Evolutionary conservation across 2,888 invertebrate genomes (phyloP), one percentile per base, ranked within the genome.

Genomic region (Dicycla oo): DNA sequence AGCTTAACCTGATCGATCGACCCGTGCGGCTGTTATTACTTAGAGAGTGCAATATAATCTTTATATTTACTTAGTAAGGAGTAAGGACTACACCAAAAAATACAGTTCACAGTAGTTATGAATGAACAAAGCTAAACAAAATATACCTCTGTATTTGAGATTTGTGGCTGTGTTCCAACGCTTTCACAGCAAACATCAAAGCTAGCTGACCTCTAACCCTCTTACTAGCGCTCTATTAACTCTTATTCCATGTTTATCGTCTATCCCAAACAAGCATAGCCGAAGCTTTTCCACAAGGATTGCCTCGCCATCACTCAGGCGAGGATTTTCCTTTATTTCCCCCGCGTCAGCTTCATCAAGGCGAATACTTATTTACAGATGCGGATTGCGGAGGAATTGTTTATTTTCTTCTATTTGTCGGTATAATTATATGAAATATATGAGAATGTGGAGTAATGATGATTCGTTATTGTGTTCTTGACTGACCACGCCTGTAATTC

Each of bases 361-460:
- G 58, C 51, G 30, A 60, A 72, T 38, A 53, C 62, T 69, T 77
- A 81, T 81, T 80, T 78, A 64, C 68, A 75, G 66, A 68, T 15
- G 30, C n/a, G 20, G 10, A 62, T 18, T 51, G n/a, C n/a, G 30
- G 4, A 2, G 49, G 10, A 69, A 69, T 62, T 69, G 53, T 73
- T 49, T 58, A 34, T 47, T 54, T 60, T 43, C 20, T 18, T 38
- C 6, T 53, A 26, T 38, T 18, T 69, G 26, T 47, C 0, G 3
- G 53, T 23, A 51, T 26, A 20, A 15, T 8, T 43, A 61, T 43
- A 54, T 4, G 23, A 26, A 60, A 23, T 62, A 51, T 23, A 58
- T 58, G 40, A 8, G 38, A 10, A 20, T 15, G 15, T 23, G 26
- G 40, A n/a, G 7, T 53, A 30, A 30, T 38, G 20, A 53, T 15